These are phyloP conservation scores for Linurgus olivaceus DNA, from an alignment of 2,797 vertebrate species.

Conservation along the genomic window DNA sequence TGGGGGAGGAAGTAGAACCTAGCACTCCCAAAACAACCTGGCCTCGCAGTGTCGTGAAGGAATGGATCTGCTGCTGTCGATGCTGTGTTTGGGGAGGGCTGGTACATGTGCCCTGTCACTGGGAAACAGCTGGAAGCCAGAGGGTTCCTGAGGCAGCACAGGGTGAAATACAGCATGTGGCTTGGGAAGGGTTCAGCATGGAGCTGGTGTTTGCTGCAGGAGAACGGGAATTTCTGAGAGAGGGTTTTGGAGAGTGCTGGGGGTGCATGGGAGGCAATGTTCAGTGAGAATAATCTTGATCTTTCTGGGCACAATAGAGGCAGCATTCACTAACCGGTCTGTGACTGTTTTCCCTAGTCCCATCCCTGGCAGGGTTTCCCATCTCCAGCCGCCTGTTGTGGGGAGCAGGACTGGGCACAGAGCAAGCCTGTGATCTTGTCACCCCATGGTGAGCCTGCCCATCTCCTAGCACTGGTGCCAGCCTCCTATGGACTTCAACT, in stretches of 20 bases:
- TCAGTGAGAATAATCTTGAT: neutral
- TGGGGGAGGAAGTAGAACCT: neutral
- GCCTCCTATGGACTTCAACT: neutral
- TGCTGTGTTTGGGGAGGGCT: accelerated
- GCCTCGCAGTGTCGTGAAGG: accelerated
- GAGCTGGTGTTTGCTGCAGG: neutral
- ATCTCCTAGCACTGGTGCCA: neutral
- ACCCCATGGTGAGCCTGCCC: neutral
- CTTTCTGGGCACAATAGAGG: neutral
- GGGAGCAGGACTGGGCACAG: neutral
- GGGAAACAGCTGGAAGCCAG: neutral
- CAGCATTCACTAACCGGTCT: neutral
- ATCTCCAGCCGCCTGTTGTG: neutral
- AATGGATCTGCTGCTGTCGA: neutral
- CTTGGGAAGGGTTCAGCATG: neutral
- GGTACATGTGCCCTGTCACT: neutral
- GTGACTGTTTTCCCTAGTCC: neutral
- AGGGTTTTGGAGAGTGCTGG: neutral
- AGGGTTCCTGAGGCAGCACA: neutral
- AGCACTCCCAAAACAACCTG: neutral
- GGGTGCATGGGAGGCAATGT: accelerated
- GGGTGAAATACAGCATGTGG: neutral
- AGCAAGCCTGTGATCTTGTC: neutral
- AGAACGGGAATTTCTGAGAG: neutral
- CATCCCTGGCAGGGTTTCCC: neutral